Evolutionary conservation across 2,888 invertebrate genomes (phyloP), one percentile per base, ranked within the genome.

Genomic region (Troilus luridus): DNA sequence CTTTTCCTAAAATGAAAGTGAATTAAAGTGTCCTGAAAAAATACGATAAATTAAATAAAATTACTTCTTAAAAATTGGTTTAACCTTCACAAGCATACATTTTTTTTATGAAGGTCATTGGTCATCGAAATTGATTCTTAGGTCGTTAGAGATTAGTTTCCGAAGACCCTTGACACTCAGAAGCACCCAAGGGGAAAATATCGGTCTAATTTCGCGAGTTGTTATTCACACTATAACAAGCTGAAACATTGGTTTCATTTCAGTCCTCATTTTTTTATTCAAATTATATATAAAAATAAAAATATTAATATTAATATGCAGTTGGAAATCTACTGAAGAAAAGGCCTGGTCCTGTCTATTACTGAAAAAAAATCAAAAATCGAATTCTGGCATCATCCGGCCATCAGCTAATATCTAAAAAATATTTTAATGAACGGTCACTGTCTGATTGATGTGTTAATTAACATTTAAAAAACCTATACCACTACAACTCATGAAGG

Each of bases 121-220:
- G 8, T 0, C 19, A 27, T 21, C 72, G 72, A 77, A 77, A 77
- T 77, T 41, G 27, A 77, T 77, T 77, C 27, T 41, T 77, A 17
- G 72, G 72, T 77, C 72, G 72, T 77, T 77, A 77, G 72, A 77
- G 72, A 77, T 77, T 41, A 27, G 72, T 77, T 77, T 77, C 41
- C 72, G 21, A 41, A 77, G 1, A 77, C 17, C 72, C 72, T 77
- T 77, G 72, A 77, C 72, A 77, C 72, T 77, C 72, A 12, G 72
- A 41, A 77, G 24, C 72, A 41, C 0, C 41, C 72, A 77, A 41
- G 72, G 72, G 72, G 72, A 77, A 77, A 77, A 17, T 41, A 41
- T 77, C 72, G 41, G 72, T 14, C 72, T 41, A 27, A 41, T 77
- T 77, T 41, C 41, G 41, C 72, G 41, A 77, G 8, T 17, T 41